Evolutionary conservation across 1,140 invertebrate genomes (phyloP), one percentile per base, ranked within the genome.

Genomic region (Rhyacophila brunnea): DNA sequence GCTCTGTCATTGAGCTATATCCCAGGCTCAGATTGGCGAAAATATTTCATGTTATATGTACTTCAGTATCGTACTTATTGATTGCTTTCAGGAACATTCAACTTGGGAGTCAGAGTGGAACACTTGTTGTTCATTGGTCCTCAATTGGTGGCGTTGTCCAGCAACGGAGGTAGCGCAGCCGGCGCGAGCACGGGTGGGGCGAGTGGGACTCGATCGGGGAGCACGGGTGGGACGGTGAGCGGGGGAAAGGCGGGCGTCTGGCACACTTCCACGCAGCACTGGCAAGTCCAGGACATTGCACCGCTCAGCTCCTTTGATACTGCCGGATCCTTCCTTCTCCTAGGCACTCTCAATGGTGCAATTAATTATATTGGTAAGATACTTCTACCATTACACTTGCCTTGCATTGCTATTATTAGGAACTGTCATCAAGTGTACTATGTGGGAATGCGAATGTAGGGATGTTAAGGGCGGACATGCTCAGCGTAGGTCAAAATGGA

Each of bases 211-310:
- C 23, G 23, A 3, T 5, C 23, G 4, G 52, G 51, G 1, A 85
- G 40, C 6, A 44, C 50, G 0, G 54, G 48, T 6, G 23, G 20
- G 10, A 19, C 18, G 10, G n/a, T 11, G 43, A 19, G 43, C 15
- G 88, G 88, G 15, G 96, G 96, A n/a, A 98, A 98, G 80, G 94
- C 98, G 58, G 96, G 96, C 6, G 95, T 99, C 13, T 99, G 95
- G 95, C 95, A 99, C 78, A 92, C 95, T 0, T 97, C 96, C 87
- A 97, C 95, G 0, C 95, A 97, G 67, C 94, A 98, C 74, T 98
- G 96, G 94, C 90, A 97, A 80, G 95, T 95, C 42, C 95, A 96
- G 76, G 94, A 98, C 78, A 90, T 98, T 18, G 88, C 95, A 34
- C 90, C 93, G 1, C 93, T 99, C 28, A 87, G 94, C 11, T 96